Conservation (phyloP, 1,140 invertebrate species). For the Branchinecta lindahli region DNA sequence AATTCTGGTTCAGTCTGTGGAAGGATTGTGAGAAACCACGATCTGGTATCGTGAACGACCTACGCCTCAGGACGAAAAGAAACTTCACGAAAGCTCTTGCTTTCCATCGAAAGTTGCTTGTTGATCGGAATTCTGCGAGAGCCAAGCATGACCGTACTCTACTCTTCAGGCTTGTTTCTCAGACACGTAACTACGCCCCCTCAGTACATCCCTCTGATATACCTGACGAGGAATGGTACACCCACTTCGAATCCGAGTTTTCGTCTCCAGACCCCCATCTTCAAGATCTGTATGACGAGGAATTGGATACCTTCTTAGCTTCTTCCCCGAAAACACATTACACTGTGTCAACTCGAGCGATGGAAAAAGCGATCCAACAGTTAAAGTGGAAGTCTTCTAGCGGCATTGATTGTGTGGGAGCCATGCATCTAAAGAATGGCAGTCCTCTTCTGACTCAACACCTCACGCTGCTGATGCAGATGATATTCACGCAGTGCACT, state of each 20-base stretch:
- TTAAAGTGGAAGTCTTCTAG: neutral
- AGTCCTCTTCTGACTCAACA: neutral
- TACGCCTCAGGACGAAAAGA: neutral
- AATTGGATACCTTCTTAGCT: conserved; percentile 1
- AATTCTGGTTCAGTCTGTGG: conserved; percentile 1
- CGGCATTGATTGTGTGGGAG: neutral
- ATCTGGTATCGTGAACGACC: neutral
- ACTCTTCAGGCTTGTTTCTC: neutral
- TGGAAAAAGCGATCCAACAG: neutral
- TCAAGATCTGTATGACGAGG: neutral
- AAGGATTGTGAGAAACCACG: neutral
- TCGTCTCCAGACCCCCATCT: too few species aligned
- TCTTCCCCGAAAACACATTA: neutral
- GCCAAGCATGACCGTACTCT: neutral
- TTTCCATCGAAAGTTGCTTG: neutral
- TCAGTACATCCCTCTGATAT: too few species aligned
- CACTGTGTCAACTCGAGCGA: neutral
- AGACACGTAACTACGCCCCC: too few species aligned
- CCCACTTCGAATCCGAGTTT: too few species aligned
- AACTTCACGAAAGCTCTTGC: neutral
- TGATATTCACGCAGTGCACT: neutral
- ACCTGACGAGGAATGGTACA: too few species aligned
- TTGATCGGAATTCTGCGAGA: neutral
- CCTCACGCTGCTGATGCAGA: conserved; percentile 4
- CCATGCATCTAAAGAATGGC: neutral